Base-by-base conservation (phyloP, 2,113 vertebrate species). In the Dicrurus megarhynchus region DNA sequence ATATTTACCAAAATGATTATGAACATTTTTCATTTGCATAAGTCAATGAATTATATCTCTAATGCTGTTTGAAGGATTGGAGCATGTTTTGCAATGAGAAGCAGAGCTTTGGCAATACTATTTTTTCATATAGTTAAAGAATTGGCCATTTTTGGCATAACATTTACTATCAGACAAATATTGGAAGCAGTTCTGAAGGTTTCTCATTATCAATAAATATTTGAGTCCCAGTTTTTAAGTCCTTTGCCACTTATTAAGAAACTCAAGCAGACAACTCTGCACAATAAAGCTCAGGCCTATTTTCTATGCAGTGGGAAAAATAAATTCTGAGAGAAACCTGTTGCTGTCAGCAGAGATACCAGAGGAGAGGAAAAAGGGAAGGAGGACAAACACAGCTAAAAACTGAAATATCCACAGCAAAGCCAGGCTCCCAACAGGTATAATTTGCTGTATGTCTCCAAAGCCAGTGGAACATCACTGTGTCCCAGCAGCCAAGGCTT, bases 1-100 rank as follows among this genome's bases (percentile, higher is more conserved):
- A 92, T 94, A 94, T 95, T 96, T 95, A 81, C 85, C 41, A 71
- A 92, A 95, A 90, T 42, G 1, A 91, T 93, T 89, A 84, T 53
- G 83, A 74, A 75, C 8, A 56, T 82, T 94, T 93, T 92, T 87
- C 73, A 93, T 96, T 90, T 94, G 77, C 65, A 56, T 81, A 87
- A 93, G 56, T 76, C 69, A 90, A 87, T 87, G 92, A 78, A 92
- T 90, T 89, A 75, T 75, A 86, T 47, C 67, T 59, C 87, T 93
- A 84, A 93, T 16, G 11, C 64, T 68, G 10, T 86, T 95, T 71
- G 71, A 81, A 81, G 39, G 68, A 81, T 44, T 63, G 32, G 56
- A 37, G 21, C 10, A 35, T 32, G 78, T 91, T 87, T 71, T 81
- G 28, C 84, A 87, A 90, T 30, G 64, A 86, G 64, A 89, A 93